Evolutionary conservation across 2,797 vertebrate species (phyloP).

Genomic region (Otolemur crassicaudatus): DNA sequence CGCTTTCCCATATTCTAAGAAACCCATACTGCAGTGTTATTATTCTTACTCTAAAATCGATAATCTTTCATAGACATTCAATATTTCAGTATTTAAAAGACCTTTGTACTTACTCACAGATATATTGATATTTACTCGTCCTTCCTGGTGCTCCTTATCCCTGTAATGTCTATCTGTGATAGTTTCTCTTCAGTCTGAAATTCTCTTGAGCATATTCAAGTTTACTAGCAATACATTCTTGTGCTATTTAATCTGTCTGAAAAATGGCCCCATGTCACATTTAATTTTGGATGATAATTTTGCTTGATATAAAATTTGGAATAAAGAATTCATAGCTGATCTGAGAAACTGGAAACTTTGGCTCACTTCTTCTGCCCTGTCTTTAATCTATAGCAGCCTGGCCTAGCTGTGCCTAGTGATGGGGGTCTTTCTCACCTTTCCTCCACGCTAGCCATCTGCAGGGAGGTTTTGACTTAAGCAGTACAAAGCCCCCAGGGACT

Average conservation of each 20-base stretch:
- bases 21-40: not conserved
- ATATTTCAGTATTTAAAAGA: not conserved
- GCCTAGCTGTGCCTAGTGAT: accelerated
- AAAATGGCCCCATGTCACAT: not conserved
- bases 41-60: not conserved
- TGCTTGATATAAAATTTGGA: not conserved
- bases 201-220: not conserved
- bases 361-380: not conserved
- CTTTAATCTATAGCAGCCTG: not conserved
- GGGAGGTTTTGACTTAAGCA: not conserved
- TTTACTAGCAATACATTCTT: not conserved
- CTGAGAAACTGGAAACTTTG: not conserved
- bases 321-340: not conserved
- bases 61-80: not conserved
- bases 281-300: not conserved
- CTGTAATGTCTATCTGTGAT: not conserved
- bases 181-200: not conserved
- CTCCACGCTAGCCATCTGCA: accelerated
- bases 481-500: accelerated
- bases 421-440: not conserved
- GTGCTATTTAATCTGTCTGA: not conserved
- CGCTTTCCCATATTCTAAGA: not conserved
- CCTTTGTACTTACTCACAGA: not conserved
- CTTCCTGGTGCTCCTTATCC: not conserved
- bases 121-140: no score